These are phyloP conservation scores for Pseudonaja textilis DNA, from an alignment of 2,113 vertebrate species.

Conservation along the genomic window DNA sequence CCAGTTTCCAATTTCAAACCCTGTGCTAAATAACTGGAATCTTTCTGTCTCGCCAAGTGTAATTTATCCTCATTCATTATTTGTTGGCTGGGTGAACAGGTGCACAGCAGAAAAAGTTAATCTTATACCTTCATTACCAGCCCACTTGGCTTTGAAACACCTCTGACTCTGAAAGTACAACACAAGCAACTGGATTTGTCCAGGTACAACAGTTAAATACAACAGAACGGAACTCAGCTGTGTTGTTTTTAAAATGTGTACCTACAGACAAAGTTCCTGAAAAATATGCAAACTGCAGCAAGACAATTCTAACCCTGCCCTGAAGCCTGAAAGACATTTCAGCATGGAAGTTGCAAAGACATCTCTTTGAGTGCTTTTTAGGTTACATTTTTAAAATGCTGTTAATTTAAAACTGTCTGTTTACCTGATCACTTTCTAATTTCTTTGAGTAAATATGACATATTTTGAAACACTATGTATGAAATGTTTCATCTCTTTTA, in stretches of 20 bases:
- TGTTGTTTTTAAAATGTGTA: not conserved
- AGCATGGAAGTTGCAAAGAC: not conserved
- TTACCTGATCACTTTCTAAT: not conserved
- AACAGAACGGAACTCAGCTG: not conserved
- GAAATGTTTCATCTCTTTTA: not conserved
- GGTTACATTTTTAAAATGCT: not conserved
- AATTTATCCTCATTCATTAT: slow-evolving; percentile 67
- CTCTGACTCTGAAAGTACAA: slow-evolving; percentile 1
- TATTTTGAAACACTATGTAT: not conserved
- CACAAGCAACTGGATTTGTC: not conserved
- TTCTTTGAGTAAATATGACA: not conserved
- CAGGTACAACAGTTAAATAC: not conserved
- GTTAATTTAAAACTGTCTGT: not conserved
- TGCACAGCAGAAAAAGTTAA: slow-evolving; percentile 33
- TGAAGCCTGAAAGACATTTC: fast-evolving
- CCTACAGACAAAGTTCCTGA: not conserved
- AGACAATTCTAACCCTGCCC: not conserved
- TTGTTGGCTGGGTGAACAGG: slow-evolving; percentile 50
- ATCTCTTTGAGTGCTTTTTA: not conserved
- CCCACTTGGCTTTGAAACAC: slow-evolving; percentile 11
- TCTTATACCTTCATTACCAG: slow-evolving; percentile 44
- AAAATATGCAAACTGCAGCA: not conserved
- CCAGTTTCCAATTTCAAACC: not conserved
- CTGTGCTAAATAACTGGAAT: not conserved
- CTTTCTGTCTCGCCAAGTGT: not conserved